phyloP scores from a whole-genome alignment of 1,140 invertebrate genomes.

The Pseudomyrmex pallidus region DNA sequence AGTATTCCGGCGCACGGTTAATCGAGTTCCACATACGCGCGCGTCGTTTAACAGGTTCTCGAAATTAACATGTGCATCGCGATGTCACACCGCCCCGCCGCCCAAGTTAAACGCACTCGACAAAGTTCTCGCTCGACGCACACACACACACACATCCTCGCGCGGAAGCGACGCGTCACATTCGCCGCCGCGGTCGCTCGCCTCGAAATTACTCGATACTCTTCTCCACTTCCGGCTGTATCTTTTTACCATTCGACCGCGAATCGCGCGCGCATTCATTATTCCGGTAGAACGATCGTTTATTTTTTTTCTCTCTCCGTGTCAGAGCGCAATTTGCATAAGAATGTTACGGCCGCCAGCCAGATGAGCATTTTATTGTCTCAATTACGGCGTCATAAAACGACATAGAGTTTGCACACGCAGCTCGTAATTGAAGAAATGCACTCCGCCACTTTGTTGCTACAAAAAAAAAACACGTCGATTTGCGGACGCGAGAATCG shows the following conservation, averaged over 20 bases:
- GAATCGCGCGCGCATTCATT: not conserved
- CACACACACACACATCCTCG: no score
- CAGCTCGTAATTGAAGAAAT: constrained; percentile 21
- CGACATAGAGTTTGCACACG: not conserved
- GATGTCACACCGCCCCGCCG: not conserved
- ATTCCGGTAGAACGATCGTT: constrained; percentile 1
- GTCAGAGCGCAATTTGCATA: constrained; percentile 44
- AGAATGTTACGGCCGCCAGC: constrained; percentile 19
- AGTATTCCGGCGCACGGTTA: not conserved
- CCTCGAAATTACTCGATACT: constrained; percentile 16
- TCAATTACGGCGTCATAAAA: constrained; percentile 20
- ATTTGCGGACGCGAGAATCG: not conserved
- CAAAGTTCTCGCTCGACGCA: not conserved
- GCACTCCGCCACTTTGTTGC: not conserved
- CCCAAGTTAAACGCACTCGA: not conserved
- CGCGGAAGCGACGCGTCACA: not conserved
- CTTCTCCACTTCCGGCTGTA: constrained; percentile 9
- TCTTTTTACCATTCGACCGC: not conserved
- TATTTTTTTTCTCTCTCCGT: constrained; percentile 8
- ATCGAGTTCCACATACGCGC: not conserved
- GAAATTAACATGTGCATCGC: constrained; percentile 20
- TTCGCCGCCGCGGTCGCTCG: not conserved
- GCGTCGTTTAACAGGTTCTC: not conserved
- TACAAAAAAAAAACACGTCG: not conserved
- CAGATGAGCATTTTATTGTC: constrained; percentile 22